These are phyloP conservation scores for Zenarchopterus dispar DNA, from an alignment of 2,797 vertebrate species.

Conservation along the genomic window DNA sequence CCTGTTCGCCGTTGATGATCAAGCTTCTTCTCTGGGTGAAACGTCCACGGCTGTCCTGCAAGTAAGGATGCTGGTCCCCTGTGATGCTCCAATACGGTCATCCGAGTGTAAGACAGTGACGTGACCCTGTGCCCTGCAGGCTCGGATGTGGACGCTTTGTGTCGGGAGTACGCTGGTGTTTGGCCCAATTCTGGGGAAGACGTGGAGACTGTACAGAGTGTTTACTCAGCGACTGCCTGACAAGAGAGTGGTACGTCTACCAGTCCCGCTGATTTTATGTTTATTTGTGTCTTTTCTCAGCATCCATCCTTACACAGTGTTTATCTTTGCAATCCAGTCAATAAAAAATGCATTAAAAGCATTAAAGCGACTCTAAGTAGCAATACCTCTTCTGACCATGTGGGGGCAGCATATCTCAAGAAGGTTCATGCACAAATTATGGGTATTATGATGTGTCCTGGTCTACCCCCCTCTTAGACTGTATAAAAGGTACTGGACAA, in stretches of 20 bases:
- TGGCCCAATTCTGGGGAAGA: constrained; percentile 94
- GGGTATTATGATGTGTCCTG: no score
- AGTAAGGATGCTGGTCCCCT: constrained; percentile 69
- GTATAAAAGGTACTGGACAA: no score
- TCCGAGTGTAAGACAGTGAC: background rate
- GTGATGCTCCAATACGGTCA: background rate
- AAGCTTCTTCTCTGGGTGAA: constrained; percentile 58
- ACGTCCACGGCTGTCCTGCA: constrained; percentile 85
- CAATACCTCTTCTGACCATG: no score
- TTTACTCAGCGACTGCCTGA: constrained; percentile 94
- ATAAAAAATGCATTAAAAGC: no score
- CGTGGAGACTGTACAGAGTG: constrained; percentile 95
- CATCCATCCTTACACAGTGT: background rate
- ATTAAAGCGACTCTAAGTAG: no score
- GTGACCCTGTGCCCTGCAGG: constrained; percentile 68
- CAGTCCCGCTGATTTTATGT: background rate
- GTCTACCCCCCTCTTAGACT: no score
- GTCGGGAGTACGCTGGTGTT: constrained; percentile 92
- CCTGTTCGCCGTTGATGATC: constrained; percentile 88
- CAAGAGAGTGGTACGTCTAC: constrained; percentile 91
- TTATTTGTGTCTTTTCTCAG: background rate
- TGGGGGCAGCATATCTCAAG: no score
- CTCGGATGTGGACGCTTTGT: constrained; percentile 89
- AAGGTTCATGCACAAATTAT: no score
- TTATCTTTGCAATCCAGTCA: background rate